Percentiles rank a stretch among this genome's conserved stretches.
These are phyloP conservation scores for Hemistola chrysoprasaria DNA, from an alignment of 2,888 invertebrate genomes.

Conservation along the genomic window DNA sequence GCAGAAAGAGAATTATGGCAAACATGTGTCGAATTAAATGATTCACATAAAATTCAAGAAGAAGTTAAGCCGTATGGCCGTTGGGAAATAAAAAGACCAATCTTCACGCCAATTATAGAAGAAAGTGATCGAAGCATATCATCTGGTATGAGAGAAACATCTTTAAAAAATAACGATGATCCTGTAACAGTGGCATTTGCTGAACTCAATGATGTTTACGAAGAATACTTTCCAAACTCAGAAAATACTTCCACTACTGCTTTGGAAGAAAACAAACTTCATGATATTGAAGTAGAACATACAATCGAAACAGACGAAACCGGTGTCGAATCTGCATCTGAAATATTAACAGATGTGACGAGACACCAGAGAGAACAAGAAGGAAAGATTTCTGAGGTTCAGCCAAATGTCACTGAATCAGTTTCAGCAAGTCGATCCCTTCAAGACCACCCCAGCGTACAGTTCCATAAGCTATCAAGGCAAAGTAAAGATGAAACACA, in stretches of 20 bases:
- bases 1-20: constrained; percentile 75
- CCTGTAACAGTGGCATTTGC: constrained; percentile 71
- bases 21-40: constrained; percentile 54
- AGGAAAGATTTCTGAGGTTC: constrained; percentile 81
- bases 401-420: constrained; percentile 78
- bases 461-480: constrained; percentile 18
- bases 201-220: constrained; percentile 67
- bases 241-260: constrained; percentile 45
- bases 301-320: constrained; percentile 33
- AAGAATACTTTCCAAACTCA: constrained; percentile 59
- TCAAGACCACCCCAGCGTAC: constrained; percentile 41
- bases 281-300: constrained; percentile 29
- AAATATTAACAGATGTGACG: constrained; percentile 72
- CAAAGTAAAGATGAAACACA: constrained; percentile 41
- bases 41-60: constrained; percentile 41
- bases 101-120: constrained; percentile 71
- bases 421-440: constrained; percentile 77
- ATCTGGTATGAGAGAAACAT: constrained; percentile 48
- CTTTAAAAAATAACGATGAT: constrained; percentile 53
- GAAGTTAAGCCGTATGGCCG: constrained; percentile 47
- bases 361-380: constrained; percentile 62
- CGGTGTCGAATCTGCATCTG: constrained; percentile 79
- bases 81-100: constrained; percentile 55
- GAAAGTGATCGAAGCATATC: constrained; percentile 64
- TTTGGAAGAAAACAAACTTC: constrained; percentile 40